Percentiles rank a stretch among this genome's conserved stretches.
Evolutionary conservation across 2,797 vertebrate species (phyloP).

Genomic region (Gallirallus australis): DNA sequence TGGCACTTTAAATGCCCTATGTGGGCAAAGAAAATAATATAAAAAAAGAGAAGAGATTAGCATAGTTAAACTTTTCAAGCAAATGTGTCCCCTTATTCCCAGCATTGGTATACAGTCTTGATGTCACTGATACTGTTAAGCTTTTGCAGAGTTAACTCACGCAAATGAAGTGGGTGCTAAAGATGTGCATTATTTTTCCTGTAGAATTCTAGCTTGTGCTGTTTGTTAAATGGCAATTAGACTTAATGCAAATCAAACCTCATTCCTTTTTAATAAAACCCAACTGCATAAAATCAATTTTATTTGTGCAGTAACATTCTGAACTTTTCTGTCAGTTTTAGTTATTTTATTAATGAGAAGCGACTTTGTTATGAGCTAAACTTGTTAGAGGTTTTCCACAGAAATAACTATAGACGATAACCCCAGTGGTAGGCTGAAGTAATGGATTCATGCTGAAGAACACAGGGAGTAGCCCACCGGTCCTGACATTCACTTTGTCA

Average conservation of each 20-base stretch:
- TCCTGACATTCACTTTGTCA: fast-evolving
- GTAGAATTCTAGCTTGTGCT: background rate
- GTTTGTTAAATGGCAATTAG: background rate
- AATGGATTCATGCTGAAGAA: background rate
- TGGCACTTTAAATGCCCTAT: no score
- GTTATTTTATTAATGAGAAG: background rate
- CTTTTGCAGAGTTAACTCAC: background rate
- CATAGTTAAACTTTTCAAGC: background rate
- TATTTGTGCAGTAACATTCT: background rate
- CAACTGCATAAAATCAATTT: background rate
- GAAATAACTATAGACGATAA: background rate
- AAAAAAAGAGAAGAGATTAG: background rate
- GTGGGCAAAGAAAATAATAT: background rate
- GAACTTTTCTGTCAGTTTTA: background rate
- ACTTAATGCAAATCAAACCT: background rate
- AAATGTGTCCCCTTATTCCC: background rate
- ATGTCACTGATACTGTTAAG: background rate
- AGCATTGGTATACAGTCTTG: background rate
- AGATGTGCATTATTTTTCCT: background rate
- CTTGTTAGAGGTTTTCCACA: background rate
- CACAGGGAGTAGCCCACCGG: fast-evolving
- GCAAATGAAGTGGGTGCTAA: background rate
- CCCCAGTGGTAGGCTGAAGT: fast-evolving
- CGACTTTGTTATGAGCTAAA: background rate
- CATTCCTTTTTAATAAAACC: background rate